phyloP scores from a whole-genome alignment of 2,888 invertebrate species.

The Thelaira solivaga region DNA sequence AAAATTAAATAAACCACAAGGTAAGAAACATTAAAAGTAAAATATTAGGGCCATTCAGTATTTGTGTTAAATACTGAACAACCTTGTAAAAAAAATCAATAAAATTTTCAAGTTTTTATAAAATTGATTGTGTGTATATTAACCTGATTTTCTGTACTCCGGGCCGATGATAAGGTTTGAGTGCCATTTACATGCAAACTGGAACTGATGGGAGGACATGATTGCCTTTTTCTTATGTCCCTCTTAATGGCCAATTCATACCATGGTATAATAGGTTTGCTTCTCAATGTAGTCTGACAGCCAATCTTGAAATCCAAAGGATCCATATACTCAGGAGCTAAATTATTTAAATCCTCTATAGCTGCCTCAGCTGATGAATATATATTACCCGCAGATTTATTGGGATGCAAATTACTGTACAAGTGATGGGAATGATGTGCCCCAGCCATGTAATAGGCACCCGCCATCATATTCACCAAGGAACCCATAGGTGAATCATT shows the following conservation, averaged over 20 bases:
- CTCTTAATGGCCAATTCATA: constrained; percentile 91
- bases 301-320: constrained; percentile 83
- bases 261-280: constrained; percentile 88
- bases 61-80: no score
- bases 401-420: constrained; percentile 62
- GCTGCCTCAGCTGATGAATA: constrained; percentile 73
- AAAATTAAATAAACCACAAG: neutral
- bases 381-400: constrained; percentile 74
- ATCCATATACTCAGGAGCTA: constrained; percentile 76
- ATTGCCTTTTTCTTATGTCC: constrained; percentile 83
- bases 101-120: neutral
- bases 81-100: neutral
- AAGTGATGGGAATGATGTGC: constrained; percentile 38
- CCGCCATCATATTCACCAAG: constrained; percentile 70
- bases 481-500: constrained; percentile 71
- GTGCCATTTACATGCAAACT: constrained; percentile 77
- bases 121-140: constrained; percentile 53
- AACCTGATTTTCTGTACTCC: constrained; percentile 71
- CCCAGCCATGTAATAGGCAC: constrained; percentile 59
- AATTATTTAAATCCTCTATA: constrained; percentile 69
- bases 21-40: neutral
- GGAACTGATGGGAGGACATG: constrained; percentile 84
- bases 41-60: no score
- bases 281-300: constrained; percentile 82
- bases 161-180: constrained; percentile 60